Conservation (phyloP, 2,797 vertebrate genomes). For the Paguma larvata region DNA sequence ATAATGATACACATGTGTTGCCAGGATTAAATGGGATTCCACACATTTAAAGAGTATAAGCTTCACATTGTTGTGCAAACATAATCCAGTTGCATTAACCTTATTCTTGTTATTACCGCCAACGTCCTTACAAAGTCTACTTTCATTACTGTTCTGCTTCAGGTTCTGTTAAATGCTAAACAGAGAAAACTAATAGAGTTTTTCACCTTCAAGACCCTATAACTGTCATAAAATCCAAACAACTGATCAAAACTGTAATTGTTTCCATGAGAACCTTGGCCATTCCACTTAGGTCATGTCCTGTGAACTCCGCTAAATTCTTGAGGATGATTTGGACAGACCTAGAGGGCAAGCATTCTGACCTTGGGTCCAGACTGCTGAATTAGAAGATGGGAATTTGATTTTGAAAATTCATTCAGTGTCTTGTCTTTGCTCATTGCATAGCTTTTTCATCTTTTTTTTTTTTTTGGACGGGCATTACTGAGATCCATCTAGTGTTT, state of each 20-base stretch:
- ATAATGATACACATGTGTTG: background rate
- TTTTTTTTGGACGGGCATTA: background rate
- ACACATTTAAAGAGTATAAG: background rate
- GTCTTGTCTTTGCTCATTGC: background rate
- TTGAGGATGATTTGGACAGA: background rate
- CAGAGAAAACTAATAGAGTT: background rate
- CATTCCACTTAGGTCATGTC: background rate
- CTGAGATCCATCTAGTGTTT: background rate
- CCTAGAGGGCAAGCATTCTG: background rate
- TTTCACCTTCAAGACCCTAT: constrained; percentile 12
- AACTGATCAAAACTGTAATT: constrained; percentile 1
- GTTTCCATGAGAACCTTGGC: background rate
- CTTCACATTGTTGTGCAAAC: background rate
- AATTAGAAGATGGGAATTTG: background rate
- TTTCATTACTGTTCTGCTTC: background rate
- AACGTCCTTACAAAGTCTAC: background rate
- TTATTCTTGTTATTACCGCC: background rate
- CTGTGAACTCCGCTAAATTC: constrained; percentile 23
- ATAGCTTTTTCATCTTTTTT: too few relatives aligned
- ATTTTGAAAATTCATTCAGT: background rate
- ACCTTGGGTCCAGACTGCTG: background rate
- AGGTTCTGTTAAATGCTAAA: background rate
- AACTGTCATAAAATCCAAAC: background rate
- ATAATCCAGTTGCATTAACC: background rate
- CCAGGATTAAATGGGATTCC: background rate